Evolutionary conservation across 2,113 vertebrate genomes (phyloP).

Genomic region (Tachycineta bicolor): DNA sequence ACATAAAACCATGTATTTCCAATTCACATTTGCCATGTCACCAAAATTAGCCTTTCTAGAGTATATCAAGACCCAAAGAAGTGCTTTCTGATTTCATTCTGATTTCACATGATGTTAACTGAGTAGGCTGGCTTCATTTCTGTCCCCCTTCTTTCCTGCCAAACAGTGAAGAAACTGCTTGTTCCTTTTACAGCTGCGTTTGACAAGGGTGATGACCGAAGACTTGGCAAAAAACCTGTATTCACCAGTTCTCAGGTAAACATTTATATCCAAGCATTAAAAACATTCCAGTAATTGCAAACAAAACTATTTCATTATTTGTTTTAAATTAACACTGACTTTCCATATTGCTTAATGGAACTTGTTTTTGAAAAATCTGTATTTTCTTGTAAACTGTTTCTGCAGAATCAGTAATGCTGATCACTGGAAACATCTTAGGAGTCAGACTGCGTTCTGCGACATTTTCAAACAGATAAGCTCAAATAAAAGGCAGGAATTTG

Average conservation of each 20-base stretch:
- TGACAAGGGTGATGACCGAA: constrained; percentile 92
- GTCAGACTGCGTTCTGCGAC: neutral
- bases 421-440: neutral
- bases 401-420: neutral
- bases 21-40: neutral
- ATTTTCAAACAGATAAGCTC: constrained; percentile 6
- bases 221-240: constrained; percentile 88
- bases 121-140: neutral
- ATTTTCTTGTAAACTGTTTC: neutral
- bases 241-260: constrained; percentile 94
- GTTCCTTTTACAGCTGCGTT: constrained; percentile 83
- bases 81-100: constrained; percentile 9
- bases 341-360: neutral
- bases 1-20: neutral
- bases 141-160: neutral
- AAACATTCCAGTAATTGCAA: neutral
- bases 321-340: neutral
- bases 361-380: neutral
- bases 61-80: neutral
- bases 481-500: constrained; percentile 55
- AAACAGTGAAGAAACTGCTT: constrained; percentile 41
- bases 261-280: neutral
- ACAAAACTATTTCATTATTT: neutral
- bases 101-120: constrained; percentile 6
- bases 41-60: neutral